Base-by-base conservation (phyloP, 2,888 invertebrate species). In the Ectropis crepuscularia region DNA sequence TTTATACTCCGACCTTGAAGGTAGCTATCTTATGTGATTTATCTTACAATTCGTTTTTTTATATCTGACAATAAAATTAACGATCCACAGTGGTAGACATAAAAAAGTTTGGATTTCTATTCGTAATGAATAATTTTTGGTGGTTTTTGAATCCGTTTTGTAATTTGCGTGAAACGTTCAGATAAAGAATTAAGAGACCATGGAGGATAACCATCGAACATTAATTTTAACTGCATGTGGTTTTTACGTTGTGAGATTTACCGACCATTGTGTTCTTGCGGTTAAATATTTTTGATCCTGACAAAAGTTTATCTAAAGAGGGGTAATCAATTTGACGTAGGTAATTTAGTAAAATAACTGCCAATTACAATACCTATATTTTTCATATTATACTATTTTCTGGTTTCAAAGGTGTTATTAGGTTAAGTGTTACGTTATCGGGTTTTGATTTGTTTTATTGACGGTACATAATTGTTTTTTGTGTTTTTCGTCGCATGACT, bases 51-150 rank as follows among this genome's bases (percentile, higher is more conserved):
- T 71, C 68, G 69, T 77, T 81, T 82, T 81, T 82, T 83, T 81
- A 76, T 80, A 76, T 68, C 76, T 74, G 73, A 75, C 74, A 73
- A 75, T 80, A 79, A 84, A 81, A 80, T 80, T 79, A 78, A 84
- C 79, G 75, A 78, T 75, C 75, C 73, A 71, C 70, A 71, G 65
- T 73, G 61, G 73, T 69, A 71, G 73, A 74, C 72, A 74, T 75
- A 77, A 81, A 80, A 51, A 79, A 76, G 70, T 73, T 75, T 71
- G 65, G 67, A 72, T 73, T 70, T 74, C 71, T 76, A 72, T 74
- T 68, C 68, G 66, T 69, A 66, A 73, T 69, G 65, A 65, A 72
- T 66, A 76, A 74, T 74, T 70, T 51, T 61, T 61, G 66, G 68
- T 69, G 61, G 69, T 69, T 71, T 63, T 67, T 68, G 59, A 60